phyloP scores from a whole-genome alignment of 2,888 invertebrate genomes.

The Tenthredo livida region DNA sequence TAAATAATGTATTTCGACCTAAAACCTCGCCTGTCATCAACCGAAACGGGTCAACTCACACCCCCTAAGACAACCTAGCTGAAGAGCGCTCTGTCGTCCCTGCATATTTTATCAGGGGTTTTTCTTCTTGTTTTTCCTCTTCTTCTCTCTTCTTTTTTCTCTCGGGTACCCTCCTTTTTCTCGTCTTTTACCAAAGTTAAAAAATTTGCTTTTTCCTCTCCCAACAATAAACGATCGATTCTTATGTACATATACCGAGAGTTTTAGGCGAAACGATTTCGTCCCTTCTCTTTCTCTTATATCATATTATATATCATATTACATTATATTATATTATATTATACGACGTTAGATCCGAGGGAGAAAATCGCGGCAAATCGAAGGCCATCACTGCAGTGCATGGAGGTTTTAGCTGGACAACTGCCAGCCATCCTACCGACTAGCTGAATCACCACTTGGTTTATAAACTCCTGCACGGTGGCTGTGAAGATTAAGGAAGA shows the following conservation, averaged over 20 bases:
- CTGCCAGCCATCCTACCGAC: background rate
- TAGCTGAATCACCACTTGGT: slow-evolving; percentile 8
- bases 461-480: background rate
- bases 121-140: background rate
- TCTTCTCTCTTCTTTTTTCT: background rate
- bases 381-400: background rate
- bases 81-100: slow-evolving; percentile 4
- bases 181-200: no score
- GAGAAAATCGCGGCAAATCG: background rate
- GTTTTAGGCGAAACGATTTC: no score
- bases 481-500: background rate
- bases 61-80: background rate
- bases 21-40: slow-evolving; percentile 50
- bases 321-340: background rate
- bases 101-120: slow-evolving; percentile 1
- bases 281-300: background rate
- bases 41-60: slow-evolving; percentile 42
- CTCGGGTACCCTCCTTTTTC: no score
- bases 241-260: background rate
- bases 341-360: background rate
- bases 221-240: no score
- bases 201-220: no score
- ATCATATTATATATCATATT: background rate
- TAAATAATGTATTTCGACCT: slow-evolving; percentile 53
- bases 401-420: slow-evolving; percentile 16